Base-by-base conservation (phyloP, 2,888 invertebrate species). In the Eudemis profundana region DNA sequence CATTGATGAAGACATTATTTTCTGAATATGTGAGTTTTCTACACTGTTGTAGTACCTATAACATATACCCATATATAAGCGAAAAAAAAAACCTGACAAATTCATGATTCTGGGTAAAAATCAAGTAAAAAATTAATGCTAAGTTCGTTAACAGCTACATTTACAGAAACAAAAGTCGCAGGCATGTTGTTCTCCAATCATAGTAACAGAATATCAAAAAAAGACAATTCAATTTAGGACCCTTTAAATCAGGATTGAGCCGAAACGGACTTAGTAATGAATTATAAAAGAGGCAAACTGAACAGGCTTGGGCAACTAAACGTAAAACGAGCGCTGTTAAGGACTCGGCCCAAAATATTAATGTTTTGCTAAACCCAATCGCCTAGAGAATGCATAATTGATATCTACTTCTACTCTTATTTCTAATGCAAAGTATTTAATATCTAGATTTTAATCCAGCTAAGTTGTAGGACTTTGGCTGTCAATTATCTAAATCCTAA, bases 221-320 rank as follows among this genome's bases (percentile, higher is more conserved):
- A 29, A 42, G 27, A 10, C 44, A 33, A 36, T 42, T 44, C 51
- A 15, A 44, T 42, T 36, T 29, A 17, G 33, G 15, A 44, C 21
- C 27, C 27, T 19, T 61, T 29, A 61, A 50, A 50, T 40, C 38
- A 19, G 19, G 33, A 61, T 33, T 50, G 14, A 51, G 42, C 19
- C 50, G 56, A 61, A 61, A 51, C 33, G 50, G 33, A 42, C 21
- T 50, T 27, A 51, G 50, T 49, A 40, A 63, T 40, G 29, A 63
- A 63, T 63, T 49, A 63, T 21, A 63, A 56, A 63, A 21, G 19
- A 63, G 29, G 40, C 15, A 33, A 63, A 21, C 19, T 49, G 62
- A 40, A 7, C 38, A 19, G 33, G 49, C 38, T 8, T 14, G 14
- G 33, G 29, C 19, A 42, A 50, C 50, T 42, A 42, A 54, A 47